These are phyloP conservation scores for Ophioninae sp. DNA, from an alignment of 2,888 invertebrate genomes.

Conservation along the genomic window DNA sequence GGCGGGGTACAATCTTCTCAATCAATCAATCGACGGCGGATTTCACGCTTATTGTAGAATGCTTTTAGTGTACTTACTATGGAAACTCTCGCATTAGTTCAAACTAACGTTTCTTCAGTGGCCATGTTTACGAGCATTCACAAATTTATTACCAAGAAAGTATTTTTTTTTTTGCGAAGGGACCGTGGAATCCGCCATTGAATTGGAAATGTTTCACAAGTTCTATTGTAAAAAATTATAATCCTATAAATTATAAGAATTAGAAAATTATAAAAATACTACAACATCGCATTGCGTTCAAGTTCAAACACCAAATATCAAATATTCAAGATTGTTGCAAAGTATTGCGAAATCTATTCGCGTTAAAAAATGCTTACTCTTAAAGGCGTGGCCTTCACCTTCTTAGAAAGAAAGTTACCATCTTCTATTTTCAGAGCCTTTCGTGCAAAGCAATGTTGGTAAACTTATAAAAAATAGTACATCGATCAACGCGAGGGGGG, in stretches of 20 bases:
- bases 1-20: not conserved
- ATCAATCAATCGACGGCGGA: not conserved
- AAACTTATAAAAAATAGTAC: not conserved
- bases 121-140: not conserved
- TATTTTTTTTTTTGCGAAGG: not conserved
- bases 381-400: not conserved
- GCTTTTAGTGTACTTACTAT: not conserved
- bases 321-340: not conserved
- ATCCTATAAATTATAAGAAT: no score
- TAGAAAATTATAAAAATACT: no score
- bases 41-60: not conserved
- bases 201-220: not conserved
- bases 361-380: not conserved
- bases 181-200: constrained; percentile 4
- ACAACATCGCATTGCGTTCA: no score
- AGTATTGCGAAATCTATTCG: not conserved
- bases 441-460: not conserved
- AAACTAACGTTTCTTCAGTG: no score
- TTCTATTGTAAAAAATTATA: no score
- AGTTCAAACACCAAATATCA: no score
- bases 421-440: not conserved
- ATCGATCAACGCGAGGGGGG: not conserved
- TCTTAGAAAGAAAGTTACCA: not conserved
- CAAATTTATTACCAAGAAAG: not conserved
- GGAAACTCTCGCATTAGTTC: not conserved